Base-by-base conservation (phyloP, 2,113 vertebrate genomes). In the Zeus faber region DNA sequence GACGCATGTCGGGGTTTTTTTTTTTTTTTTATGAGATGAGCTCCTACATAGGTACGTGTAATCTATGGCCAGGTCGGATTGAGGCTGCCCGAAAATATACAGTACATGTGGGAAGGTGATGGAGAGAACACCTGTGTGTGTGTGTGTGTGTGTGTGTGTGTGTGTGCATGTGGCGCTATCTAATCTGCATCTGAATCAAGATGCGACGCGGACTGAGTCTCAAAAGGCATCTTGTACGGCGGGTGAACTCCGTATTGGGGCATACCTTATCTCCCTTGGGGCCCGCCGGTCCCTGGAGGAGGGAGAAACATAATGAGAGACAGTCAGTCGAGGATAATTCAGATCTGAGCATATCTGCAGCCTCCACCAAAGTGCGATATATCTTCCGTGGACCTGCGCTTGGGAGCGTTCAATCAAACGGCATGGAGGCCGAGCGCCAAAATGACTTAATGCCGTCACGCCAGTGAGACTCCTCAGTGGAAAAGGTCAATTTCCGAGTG, bases 261-360 rank as follows among this genome's bases (percentile, higher is more conserved):
- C 76, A 87, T 91, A 98, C 94, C 93, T 98, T 98, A 70, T 98
- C 95, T 63, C 95, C 95, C 82, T 95, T 95, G 54, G 85, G 91
- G 85, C 95, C 95, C 11, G 85, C 83, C 64, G 85, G 91, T 75
- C 95, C 95, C 95, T 98, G 80, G 24, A 79, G 72, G 39, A 72
- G 68, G 22, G 68, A 8, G 33, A 67, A 68, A 37, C 46, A 74
- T 70, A 79, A 85, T 64, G 1, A 14, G 45, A 70, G 71, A 27
- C 24, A 20, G 81, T 82, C 64, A 65, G 72, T 71, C n/a, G 8
- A 64, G 51, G 58, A 75, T 76, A 56, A 69, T 70, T 78, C 63
- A 59, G 44, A 37, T 58, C 23, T 53, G 41, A 21, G 41, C 40
- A 17, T 1, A 33, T 47, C 31, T 72, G 41, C 17, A 48, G n/a